Percentiles rank a stretch among this genome's conserved stretches.
Conservation (phyloP, 2,113 vertebrate species). For the Carollia perspicillata region DNA sequence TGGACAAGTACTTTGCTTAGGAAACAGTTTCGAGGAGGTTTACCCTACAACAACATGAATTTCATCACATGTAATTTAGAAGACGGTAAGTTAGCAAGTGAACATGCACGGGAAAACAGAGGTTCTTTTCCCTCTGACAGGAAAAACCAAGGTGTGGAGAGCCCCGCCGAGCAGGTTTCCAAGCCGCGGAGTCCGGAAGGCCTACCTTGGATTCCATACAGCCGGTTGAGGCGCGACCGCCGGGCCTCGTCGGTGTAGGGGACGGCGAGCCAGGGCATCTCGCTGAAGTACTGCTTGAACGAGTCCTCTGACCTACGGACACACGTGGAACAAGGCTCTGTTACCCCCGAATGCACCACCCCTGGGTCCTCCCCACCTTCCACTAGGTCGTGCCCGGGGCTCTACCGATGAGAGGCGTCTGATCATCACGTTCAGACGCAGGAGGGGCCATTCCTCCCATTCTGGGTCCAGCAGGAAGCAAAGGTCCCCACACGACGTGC, state of each 20-base stretch:
- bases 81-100: conserved; percentile 36
- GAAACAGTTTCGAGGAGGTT: conserved; percentile 33
- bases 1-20: conserved; percentile 22
- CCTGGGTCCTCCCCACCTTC: neutral
- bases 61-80: conserved; percentile 42
- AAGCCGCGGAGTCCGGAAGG: accelerated
- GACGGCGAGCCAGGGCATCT: conserved; percentile 98
- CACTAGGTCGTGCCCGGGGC: neutral
- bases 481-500: neutral
- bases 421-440: accelerated
- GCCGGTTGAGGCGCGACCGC: conserved; percentile 94
- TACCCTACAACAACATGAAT: conserved; percentile 13
- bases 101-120: neutral
- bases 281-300: conserved; percentile 98
- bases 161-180: neutral
- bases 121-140: neutral
- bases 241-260: conserved; percentile 94
- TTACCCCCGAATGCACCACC: neutral
- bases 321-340: neutral
- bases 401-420: accelerated
- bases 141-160: neutral
- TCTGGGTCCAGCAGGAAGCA: neutral
- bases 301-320: conserved; percentile 94
- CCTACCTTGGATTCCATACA: conserved; percentile 98
- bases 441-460: neutral